Evolutionary conservation across 2,113 vertebrate species (phyloP).

Genomic region (Blennius ocellaris): DNA sequence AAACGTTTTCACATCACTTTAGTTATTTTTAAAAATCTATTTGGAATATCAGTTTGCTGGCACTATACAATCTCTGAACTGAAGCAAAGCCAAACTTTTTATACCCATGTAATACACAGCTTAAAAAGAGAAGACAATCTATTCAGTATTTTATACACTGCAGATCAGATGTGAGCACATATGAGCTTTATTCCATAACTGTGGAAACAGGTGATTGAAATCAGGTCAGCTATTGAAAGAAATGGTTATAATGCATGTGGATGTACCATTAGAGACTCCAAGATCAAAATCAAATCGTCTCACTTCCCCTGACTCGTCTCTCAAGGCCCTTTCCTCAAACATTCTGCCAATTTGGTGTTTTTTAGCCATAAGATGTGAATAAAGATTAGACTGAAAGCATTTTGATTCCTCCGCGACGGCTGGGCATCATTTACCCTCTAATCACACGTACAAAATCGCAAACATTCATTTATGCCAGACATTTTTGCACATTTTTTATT

Average conservation of each 20-base stretch:
- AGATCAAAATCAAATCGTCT: slow-evolving; percentile 20
- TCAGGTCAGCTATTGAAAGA: slow-evolving; percentile 33
- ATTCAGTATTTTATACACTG: too few species aligned
- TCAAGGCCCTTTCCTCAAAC: slow-evolving; percentile 9
- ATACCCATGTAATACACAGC: neutral
- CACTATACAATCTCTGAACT: neutral
- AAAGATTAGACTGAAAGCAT: slow-evolving; percentile 27
- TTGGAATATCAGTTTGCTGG: slow-evolving; percentile 1
- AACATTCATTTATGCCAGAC: slow-evolving; percentile 15
- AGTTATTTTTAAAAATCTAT: neutral
- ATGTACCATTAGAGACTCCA: slow-evolving; percentile 11
- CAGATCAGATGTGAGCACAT: neutral
- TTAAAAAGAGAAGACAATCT: neutral
- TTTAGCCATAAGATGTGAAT: slow-evolving; percentile 16
- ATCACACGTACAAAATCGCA: neutral
- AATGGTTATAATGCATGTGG: slow-evolving; percentile 31
- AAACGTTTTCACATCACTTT: neutral
- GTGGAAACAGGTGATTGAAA: slow-evolving; percentile 3
- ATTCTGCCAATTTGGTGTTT: neutral
- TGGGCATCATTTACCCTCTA: slow-evolving; percentile 10
- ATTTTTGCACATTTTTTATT: slow-evolving; percentile 32
- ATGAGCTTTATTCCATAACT: neutral
- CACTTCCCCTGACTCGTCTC: slow-evolving; percentile 1
- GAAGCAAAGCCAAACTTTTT: neutral
- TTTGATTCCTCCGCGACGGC: slow-evolving; percentile 17